Evolutionary conservation across 2,797 vertebrate genomes (phyloP), one percentile per base, ranked within the genome.

Genomic region (Psittacula derbiana): DNA sequence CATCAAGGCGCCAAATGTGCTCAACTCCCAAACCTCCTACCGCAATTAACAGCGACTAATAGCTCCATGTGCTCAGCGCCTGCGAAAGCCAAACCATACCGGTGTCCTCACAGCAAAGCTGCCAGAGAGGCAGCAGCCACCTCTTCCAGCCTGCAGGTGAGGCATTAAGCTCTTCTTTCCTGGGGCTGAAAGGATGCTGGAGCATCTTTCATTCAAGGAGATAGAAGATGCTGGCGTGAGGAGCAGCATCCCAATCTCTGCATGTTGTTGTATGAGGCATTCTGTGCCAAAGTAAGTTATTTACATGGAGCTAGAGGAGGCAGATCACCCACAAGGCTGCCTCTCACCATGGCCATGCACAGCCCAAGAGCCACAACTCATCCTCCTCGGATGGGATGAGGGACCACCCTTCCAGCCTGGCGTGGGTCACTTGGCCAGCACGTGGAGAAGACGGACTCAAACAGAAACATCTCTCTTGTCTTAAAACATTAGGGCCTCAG

Each of bases 201-300:
- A 47, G 60, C 25, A 25, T 47, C 49, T n/a, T 27, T 3, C 6
- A 16, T 10, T 38, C 66, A 3, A 3, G 74, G 44, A 8, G 18
- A 6, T 0, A 5, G 38, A 40, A 27, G 40, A 64, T 11, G 10
- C 28, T 4, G 19, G 46, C 6, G 28, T 7, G 11, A 4, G 1
- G 8, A 65, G 67, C 43, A 65, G 65, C 76, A 28, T 5, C 40
- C 40, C 28, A 1, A 12, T 1, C 57, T 40, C 15, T 0, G 17
- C 30, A 2, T 2, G 0, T 5, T 2, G 7, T 3, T 11, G 0
- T 3, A 28, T 0, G 2, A 47, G 43, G 43, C 62, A 83, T 69
- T 24, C 61, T 11, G 16, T 14, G 44, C 43, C 53, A 6, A 10
- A 60, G 16, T 0, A 5, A 44, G 8, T 8, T n/a, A 50, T 72